These are phyloP conservation scores for Tinea pellionella DNA, from an alignment of 2,888 invertebrate species.

Conservation along the genomic window DNA sequence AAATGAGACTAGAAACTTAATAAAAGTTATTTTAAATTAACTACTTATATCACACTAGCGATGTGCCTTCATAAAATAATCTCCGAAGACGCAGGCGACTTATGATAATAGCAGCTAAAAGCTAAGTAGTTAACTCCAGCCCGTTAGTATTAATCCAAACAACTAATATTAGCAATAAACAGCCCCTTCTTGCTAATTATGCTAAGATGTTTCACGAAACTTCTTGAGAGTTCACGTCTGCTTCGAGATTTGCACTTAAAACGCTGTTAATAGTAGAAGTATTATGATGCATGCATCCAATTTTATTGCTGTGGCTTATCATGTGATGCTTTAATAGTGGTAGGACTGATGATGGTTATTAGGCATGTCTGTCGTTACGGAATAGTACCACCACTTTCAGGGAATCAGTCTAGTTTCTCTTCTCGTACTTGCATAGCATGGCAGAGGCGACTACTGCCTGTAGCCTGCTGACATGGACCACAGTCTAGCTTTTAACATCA, in stretches of 20 bases:
- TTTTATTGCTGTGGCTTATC: neutral
- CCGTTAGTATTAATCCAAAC: slow-evolving; percentile 25
- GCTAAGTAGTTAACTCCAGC: slow-evolving; percentile 14
- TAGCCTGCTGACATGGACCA: no score
- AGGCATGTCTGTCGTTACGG: no score
- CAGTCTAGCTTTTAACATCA: no score
- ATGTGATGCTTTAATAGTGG: neutral
- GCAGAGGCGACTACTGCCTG: no score
- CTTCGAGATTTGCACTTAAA: slow-evolving; percentile 35
- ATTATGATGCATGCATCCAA: neutral
- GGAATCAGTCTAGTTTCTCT: no score
- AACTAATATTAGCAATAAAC: slow-evolving; percentile 21
- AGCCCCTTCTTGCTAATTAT: slow-evolving; percentile 26
- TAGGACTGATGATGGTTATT: no score
- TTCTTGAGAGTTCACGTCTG: slow-evolving; percentile 35
- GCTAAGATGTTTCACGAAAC: slow-evolving; percentile 21
- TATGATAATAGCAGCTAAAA: slow-evolving; percentile 44
- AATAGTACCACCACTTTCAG: no score
- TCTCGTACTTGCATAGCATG: no score
- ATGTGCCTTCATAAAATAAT: slow-evolving; percentile 8
- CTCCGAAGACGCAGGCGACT: slow-evolving; percentile 23
- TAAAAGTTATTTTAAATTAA: no score
- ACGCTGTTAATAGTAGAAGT: slow-evolving; percentile 16
- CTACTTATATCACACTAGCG: no score
- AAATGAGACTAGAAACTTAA: no score